Percentiles rank a stretch among this genome's conserved stretches.
phyloP scores from a whole-genome alignment of 2,113 vertebrate species.

The Coryphaenoides rupestris region DNA sequence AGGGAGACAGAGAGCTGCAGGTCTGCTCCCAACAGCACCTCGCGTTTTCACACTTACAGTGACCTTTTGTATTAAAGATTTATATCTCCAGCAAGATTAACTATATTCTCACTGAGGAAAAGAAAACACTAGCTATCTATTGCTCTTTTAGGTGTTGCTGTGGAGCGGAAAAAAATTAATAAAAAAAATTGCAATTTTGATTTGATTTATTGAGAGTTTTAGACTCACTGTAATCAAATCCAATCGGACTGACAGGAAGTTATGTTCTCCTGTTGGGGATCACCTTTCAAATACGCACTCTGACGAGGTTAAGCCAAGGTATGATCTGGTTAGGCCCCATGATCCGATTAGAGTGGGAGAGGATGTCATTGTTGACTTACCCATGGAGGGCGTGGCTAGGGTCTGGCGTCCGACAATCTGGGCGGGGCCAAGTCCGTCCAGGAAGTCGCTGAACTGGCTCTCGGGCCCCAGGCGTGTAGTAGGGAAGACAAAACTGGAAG shows the following conservation, averaged over 20 bases:
- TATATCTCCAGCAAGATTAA: constrained; percentile 42
- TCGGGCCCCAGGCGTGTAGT: constrained; percentile 88
- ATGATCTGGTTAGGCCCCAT: background rate
- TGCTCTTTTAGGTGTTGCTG: constrained; percentile 23
- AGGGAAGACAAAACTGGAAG: constrained; percentile 91
- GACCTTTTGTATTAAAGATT: constrained; percentile 52
- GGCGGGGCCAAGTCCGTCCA: constrained; percentile 93
- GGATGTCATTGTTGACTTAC: constrained; percentile 66
- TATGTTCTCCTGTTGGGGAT: too few relatives aligned
- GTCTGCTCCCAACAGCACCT: background rate
- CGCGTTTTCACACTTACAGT: constrained; percentile 12
- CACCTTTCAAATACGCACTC: background rate
- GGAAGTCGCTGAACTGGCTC: constrained; percentile 97
- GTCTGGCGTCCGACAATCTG: constrained; percentile 97
- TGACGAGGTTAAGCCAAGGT: background rate
- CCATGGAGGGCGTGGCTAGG: constrained; percentile 92
- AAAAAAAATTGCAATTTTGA: background rate
- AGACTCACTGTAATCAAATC: background rate
- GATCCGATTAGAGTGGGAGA: too few relatives aligned
- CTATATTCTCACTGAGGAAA: constrained; percentile 24
- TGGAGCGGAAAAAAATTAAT: background rate
- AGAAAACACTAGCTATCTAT: constrained; percentile 17
- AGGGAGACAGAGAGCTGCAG: constrained; percentile 43
- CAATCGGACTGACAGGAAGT: background rate
- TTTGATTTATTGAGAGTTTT: background rate